A percentile compares a stretch with the other conserved stretches of the same genome.
These are phyloP conservation scores for Dendrolimus houi DNA, from an alignment of 2,888 invertebrate genomes.

Conservation along the genomic window DNA sequence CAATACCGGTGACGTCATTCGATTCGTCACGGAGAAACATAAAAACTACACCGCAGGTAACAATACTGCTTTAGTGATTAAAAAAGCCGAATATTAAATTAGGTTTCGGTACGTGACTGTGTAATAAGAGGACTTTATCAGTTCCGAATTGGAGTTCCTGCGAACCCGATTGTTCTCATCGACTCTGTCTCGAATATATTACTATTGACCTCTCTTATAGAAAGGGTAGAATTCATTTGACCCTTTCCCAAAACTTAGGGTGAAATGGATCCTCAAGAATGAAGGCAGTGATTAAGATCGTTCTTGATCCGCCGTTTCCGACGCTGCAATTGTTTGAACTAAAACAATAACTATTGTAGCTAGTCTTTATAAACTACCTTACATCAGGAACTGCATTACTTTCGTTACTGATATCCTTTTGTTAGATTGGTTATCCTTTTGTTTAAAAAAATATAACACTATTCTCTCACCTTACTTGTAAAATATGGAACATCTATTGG, in stretches of 20 bases:
- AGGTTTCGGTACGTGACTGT: slow-evolving; percentile 23
- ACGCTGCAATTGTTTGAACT: neutral
- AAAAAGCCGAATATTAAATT: slow-evolving; percentile 6
- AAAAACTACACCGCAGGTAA: neutral
- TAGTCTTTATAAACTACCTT: neutral
- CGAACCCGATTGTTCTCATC: slow-evolving; percentile 36
- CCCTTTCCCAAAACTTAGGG: neutral
- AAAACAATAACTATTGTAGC: neutral
- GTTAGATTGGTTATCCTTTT: too few species aligned
- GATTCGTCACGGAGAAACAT: neutral
- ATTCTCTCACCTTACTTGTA: too few species aligned
- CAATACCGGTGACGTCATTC: slow-evolving; percentile 1
- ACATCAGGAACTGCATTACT: too few species aligned
- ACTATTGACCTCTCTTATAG: slow-evolving; percentile 24
- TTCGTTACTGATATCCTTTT: too few species aligned
- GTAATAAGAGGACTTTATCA: slow-evolving; percentile 29
- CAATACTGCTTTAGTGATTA: neutral
- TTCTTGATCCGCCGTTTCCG: neutral
- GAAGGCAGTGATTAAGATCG: neutral
- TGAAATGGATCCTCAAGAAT: neutral
- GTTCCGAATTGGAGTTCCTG: slow-evolving; percentile 32
- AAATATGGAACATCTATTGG: too few species aligned
- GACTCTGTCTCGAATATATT: slow-evolving; percentile 41
- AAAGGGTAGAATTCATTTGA: slow-evolving; percentile 12
- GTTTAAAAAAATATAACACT: too few species aligned